Percentiles rank a stretch among this genome's conserved stretches.
phyloP scores from a whole-genome alignment of 2,113 vertebrate species.

The Strix uralensis region DNA sequence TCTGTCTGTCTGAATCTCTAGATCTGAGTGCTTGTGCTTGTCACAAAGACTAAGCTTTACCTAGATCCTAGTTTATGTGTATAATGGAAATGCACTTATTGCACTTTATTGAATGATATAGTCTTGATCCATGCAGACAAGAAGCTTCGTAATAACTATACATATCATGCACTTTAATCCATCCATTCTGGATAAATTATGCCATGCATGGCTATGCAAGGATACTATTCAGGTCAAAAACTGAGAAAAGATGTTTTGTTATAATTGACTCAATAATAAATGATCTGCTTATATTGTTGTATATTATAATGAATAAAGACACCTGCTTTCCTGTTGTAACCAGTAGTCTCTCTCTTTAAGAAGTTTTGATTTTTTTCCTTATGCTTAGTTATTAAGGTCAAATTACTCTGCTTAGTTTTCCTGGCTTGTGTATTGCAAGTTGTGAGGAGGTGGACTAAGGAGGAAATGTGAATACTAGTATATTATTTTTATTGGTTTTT shows the following conservation, averaged over 20 bases:
- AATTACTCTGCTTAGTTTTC: not conserved
- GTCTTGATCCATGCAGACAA: not conserved
- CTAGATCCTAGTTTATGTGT: not conserved
- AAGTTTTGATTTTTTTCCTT: not conserved
- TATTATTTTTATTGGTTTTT: not conserved
- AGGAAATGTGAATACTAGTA: not conserved
- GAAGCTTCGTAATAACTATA: not conserved
- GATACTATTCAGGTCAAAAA: not conserved
- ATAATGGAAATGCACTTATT: not conserved
- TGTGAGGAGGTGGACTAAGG: not conserved
- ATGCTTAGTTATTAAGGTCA: not conserved
- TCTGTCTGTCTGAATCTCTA: not conserved
- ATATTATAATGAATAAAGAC: not conserved
- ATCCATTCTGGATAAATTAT: not conserved
- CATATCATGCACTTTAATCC: not conserved
- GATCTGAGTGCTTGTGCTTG: not conserved
- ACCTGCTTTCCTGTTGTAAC: not conserved
- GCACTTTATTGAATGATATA: not conserved
- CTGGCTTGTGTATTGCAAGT: not conserved
- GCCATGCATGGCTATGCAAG: not conserved
- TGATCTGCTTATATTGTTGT: not conserved
- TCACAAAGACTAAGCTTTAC: not conserved
- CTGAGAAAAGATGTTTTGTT: not conserved
- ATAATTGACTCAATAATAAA: not conserved
- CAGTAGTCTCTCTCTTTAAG: not conserved